Percentiles rank a stretch among this genome's conserved stretches.
Evolutionary conservation across 37 sponge, comb jelly and placozoan species (phyloP).

Genomic region (Diacarnus erythraeanus): DNA sequence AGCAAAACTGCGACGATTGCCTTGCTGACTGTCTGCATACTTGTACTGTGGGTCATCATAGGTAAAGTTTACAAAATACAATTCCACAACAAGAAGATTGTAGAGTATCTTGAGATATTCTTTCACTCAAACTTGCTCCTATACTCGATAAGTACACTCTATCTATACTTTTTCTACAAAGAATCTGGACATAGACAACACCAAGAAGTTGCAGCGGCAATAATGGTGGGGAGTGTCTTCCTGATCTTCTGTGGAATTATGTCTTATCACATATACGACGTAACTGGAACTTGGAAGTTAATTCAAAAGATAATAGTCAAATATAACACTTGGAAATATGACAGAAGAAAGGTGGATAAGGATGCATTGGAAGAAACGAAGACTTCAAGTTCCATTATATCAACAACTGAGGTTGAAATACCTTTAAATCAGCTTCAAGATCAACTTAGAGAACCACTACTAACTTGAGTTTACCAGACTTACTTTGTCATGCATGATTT

Average conservation of each 20-base stretch:
- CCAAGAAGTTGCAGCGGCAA: neutral
- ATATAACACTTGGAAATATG: too few species aligned
- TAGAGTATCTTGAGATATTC: neutral
- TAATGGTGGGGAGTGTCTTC: neutral
- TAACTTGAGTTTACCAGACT: too few species aligned
- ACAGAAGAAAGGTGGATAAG: too few species aligned
- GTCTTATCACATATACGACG: neutral
- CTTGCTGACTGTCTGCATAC: neutral
- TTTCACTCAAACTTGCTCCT: neutral
- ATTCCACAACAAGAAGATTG: neutral
- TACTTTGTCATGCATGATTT: too few species aligned
- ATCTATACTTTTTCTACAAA: neutral
- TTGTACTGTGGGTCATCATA: too few species aligned
- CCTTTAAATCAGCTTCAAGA: too few species aligned
- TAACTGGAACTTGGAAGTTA: too few species aligned
- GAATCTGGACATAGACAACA: neutral
- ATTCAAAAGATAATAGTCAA: too few species aligned
- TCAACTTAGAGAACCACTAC: too few species aligned
- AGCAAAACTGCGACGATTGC: neutral
- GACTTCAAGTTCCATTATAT: too few species aligned
- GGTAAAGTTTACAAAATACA: neutral
- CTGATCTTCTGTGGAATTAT: neutral
- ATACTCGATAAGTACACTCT: neutral
- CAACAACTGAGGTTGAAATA: too few species aligned
- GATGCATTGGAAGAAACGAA: too few species aligned